Evolutionary conservation across 1,140 invertebrate species (phyloP).

Genomic region (Lepidotrigona ventralis): DNA sequence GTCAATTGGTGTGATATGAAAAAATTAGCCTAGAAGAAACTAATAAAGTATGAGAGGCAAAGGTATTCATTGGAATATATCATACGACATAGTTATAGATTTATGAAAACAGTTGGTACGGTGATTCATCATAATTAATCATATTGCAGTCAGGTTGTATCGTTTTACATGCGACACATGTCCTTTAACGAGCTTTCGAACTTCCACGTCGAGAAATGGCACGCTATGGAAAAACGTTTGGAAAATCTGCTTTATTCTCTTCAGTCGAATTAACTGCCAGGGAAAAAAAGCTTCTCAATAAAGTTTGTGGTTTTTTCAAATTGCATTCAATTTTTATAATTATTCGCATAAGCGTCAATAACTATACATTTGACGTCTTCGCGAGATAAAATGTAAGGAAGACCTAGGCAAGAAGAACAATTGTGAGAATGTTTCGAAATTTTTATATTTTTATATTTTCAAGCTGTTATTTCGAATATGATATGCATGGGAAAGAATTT

Average conservation of each 20-base stretch:
- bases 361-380: background rate
- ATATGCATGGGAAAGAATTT: background rate
- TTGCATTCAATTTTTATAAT: too few relatives aligned
- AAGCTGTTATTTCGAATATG: background rate
- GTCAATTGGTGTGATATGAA: background rate
- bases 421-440: too few relatives aligned
- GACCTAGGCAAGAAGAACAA: too few relatives aligned
- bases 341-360: background rate
- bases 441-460: background rate
- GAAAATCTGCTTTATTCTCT: background rate
- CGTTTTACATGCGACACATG: conserved; percentile 28
- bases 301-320: background rate
- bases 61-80: background rate
- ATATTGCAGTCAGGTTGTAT: conserved; percentile 23
- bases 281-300: too few relatives aligned
- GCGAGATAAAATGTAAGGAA: too few relatives aligned
- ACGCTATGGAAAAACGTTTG: background rate
- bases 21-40: background rate
- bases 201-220: background rate
- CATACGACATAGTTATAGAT: background rate
- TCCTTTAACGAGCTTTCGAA: conserved; percentile 7
- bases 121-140: conserved; percentile 56
- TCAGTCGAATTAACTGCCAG: background rate
- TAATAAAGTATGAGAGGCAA: background rate
- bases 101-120: conserved; percentile 1